phyloP scores from a whole-genome alignment of 2,888 invertebrate species.

The Mesoligia furuncula region DNA sequence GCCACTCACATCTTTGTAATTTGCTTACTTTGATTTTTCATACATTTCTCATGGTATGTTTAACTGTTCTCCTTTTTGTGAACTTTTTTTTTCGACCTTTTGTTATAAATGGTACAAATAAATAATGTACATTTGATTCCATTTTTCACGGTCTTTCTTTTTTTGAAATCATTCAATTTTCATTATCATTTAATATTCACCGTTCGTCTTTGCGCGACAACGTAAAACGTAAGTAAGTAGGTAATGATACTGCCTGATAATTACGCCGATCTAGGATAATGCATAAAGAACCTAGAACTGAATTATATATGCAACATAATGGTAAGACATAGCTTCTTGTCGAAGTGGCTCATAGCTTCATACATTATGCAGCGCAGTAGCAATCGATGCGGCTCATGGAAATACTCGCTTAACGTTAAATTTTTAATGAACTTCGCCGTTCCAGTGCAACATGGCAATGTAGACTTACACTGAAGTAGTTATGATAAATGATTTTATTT shows the following conservation, averaged over 20 bases:
- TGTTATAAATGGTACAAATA: background rate
- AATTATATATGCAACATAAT: background rate
- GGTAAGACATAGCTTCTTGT: background rate
- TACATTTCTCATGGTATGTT: background rate
- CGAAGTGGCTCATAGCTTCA: background rate
- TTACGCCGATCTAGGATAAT: background rate
- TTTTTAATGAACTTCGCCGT: slow-evolving; percentile 10
- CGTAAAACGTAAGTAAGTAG: background rate
- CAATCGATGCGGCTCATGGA: slow-evolving; percentile 8
- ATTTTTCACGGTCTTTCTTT: background rate
- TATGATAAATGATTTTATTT: too few species aligned
- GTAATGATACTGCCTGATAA: background rate
- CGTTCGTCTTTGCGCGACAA: background rate
- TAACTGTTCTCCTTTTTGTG: background rate
- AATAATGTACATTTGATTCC: background rate
- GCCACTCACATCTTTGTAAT: background rate
- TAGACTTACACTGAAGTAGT: background rate
- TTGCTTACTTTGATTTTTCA: background rate
- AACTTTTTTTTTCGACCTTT: background rate
- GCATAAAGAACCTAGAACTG: background rate
- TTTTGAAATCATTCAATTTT: background rate
- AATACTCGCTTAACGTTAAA: slow-evolving; percentile 8
- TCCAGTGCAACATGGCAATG: background rate
- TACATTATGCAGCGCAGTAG: slow-evolving; percentile 3
- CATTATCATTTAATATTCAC: too few species aligned